phyloP scores from a whole-genome alignment of 2,797 vertebrate genomes.

The Sebastes oblongus region DNA sequence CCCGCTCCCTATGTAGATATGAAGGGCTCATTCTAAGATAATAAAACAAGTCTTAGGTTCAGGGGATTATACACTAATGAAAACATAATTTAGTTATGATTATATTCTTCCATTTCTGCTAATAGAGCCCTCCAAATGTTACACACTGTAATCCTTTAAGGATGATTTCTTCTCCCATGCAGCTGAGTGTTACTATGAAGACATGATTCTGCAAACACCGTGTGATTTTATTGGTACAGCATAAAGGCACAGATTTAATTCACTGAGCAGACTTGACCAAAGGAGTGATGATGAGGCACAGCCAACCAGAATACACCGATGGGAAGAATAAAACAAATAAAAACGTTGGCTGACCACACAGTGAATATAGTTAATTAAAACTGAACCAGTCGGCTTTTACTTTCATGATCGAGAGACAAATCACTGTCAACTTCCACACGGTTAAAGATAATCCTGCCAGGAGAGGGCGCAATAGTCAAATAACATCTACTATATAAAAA shows the following conservation, averaged over 20 bases:
- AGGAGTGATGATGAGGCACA: constrained; percentile 59
- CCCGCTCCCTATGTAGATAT: too few relatives aligned
- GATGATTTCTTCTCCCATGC: background rate
- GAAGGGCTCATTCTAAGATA: too few relatives aligned
- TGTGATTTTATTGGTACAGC: constrained; percentile 72
- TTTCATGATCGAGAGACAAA: constrained; percentile 28
- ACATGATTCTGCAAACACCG: constrained; percentile 52
- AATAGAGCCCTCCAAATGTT: background rate
- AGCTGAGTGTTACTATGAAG: background rate
- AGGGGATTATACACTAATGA: too few relatives aligned
- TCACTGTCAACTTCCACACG: constrained; percentile 13
- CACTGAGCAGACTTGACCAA: constrained; percentile 62
- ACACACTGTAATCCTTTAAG: background rate
- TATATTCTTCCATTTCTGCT: too few relatives aligned
- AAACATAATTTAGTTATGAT: too few relatives aligned
- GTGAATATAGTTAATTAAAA: constrained; percentile 45
- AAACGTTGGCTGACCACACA: constrained; percentile 45
- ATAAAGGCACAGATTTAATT: constrained; percentile 66
- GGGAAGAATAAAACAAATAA: constrained; percentile 15
- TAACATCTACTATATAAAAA: constrained; percentile 24
- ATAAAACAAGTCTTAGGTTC: too few relatives aligned
- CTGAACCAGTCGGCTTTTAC: constrained; percentile 19
- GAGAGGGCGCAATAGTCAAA: constrained; percentile 37
- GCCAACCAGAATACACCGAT: constrained; percentile 47
- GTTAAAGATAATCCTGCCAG: constrained; percentile 35